Evolutionary conservation across 2,797 vertebrate genomes (phyloP).

Genomic region (Propithecus perrieri): DNA sequence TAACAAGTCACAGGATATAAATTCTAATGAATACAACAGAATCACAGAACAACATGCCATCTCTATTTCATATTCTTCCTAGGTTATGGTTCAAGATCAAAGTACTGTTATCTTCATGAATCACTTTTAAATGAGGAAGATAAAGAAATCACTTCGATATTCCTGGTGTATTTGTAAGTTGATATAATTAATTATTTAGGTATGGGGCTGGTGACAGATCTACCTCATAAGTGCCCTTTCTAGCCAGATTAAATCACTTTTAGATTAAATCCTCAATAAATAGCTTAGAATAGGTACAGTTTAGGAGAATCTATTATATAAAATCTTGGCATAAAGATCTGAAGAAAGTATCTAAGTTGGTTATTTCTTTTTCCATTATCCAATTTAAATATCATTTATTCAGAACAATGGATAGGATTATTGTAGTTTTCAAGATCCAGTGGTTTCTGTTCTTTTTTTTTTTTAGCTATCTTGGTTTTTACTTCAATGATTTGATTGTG

Average conservation of each 20-base stretch:
- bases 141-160: background rate
- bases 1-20: background rate
- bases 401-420: background rate
- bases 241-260: background rate
- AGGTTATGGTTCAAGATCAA: background rate
- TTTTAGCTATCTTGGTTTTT: background rate
- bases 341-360: background rate
- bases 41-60: background rate
- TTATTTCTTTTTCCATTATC: background rate
- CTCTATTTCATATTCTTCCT: background rate
- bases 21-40: background rate
- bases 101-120: background rate
- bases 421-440: background rate
- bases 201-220: background rate
- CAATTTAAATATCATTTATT: slow-evolving; percentile 26
- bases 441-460: background rate
- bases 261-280: background rate
- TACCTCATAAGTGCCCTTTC: background rate
- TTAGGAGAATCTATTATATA: background rate
- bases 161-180: background rate
- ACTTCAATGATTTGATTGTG: background rate
- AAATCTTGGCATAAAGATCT: background rate
- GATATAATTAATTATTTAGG: background rate
- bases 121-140: slow-evolving; percentile 23
- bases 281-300: background rate